Evolutionary conservation across 2,113 vertebrate species (phyloP).

Genomic region (Dipodomys spectabilis): DNA sequence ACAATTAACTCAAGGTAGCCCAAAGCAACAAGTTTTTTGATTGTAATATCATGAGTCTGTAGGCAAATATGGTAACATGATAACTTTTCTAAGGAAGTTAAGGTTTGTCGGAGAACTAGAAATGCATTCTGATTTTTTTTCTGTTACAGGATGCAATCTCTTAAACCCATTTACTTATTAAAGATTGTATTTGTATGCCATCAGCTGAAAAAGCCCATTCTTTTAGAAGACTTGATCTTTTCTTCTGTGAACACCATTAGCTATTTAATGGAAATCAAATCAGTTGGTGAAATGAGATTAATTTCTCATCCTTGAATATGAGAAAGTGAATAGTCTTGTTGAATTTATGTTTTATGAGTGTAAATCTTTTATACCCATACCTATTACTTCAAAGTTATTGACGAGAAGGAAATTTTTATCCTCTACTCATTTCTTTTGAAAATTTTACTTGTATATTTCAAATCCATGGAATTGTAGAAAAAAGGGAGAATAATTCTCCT

Average conservation of each 20-base stretch:
- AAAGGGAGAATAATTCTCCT: slow-evolving; percentile 52
- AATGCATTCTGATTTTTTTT: neutral
- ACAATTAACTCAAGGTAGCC: slow-evolving; percentile 56
- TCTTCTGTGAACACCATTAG: slow-evolving; percentile 21
- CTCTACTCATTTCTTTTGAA: neutral
- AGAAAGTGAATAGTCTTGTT: slow-evolving; percentile 31
- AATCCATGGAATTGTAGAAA: slow-evolving; percentile 41
- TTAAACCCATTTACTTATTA: slow-evolving; percentile 9
- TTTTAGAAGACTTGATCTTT: slow-evolving; percentile 43
- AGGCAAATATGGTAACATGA: slow-evolving; percentile 46
- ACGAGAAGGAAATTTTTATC: neutral
- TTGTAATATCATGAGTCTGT: neutral
- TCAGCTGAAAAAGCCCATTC: neutral
- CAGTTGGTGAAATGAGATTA: slow-evolving; percentile 60
- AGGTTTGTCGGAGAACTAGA: slow-evolving; percentile 10
- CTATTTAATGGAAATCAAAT: slow-evolving; percentile 35
- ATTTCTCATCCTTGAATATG: slow-evolving; percentile 37
- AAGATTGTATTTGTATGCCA: neutral
- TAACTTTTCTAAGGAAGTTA: slow-evolving; percentile 22
- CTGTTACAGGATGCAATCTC: neutral
- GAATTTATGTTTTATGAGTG: slow-evolving; percentile 38
- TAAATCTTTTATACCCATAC: slow-evolving; percentile 31
- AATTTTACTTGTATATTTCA: slow-evolving; percentile 59
- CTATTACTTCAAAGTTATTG: neutral
- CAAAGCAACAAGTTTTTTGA: slow-evolving; percentile 61